Evolutionary conservation across 2,888 invertebrate genomes (phyloP), one percentile per base, ranked within the genome.

Genomic region (Agrypnus murinus): DNA sequence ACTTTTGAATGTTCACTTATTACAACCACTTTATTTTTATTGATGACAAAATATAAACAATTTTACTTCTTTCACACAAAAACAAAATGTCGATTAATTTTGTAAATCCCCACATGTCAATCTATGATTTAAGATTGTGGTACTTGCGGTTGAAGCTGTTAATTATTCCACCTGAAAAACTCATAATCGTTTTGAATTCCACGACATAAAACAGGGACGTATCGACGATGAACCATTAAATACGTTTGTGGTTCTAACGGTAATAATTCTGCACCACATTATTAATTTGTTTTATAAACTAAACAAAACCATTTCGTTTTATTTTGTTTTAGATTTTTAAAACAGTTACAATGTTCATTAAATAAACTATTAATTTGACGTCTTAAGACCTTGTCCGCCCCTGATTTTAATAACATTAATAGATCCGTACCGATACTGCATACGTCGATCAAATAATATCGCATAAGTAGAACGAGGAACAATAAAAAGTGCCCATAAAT

Each of bases 401-500:
- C 48, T 48, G 48, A 10, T 25, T 48, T 50, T 50, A 50, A 50
- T n/a, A 31, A 12, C 31, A 12, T 50, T 50, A 12, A 31, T 50
- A n/a, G 50, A 50, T 31, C 32, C 19, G 19, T n/a, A 25, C 14
- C 32, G 32, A 50, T 50, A 50, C 31, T 50, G 12, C 50, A n/a
- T n/a, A 31, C 32, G 50, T 50, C 50, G 31, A 50, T 50, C 32
- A 50, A 50, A 50, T 50, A 25, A 5, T 25, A 31, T n/a, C 12
- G 50, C 32, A 50, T 50, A 50, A 50, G 32, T 31, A 19, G 55
- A 55, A 19, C 55, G 17, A 36, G 10, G 38, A 36, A 36, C 55
- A 55, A 50, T 50, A 50, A 50, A 50, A 43, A 50, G 12, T n/a
- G 3, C 8, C 48, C 10, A 50, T 50, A 50, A 50, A 32, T 32